phyloP scores from a whole-genome alignment of 2,797 vertebrate species.

The Melanotaenia trifasciata region DNA sequence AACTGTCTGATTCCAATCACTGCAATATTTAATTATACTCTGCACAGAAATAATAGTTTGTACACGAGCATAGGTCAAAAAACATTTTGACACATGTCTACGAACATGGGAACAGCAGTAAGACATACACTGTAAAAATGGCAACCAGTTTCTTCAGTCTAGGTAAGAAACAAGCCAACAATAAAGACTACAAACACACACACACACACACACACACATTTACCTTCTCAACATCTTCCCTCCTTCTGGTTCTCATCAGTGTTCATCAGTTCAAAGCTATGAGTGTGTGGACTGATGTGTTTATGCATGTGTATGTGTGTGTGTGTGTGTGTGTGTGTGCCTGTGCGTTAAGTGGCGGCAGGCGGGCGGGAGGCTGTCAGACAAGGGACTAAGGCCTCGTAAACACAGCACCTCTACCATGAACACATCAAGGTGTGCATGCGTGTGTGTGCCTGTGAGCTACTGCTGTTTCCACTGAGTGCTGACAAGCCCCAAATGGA shows the following conservation, averaged over 20 bases:
- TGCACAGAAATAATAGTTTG: slow-evolving; percentile 44
- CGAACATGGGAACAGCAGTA: slow-evolving; percentile 9
- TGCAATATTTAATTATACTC: slow-evolving; percentile 48
- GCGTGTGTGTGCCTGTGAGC: slow-evolving; percentile 56
- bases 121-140: slow-evolving; percentile 27
- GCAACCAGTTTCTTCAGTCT: slow-evolving; percentile 50
- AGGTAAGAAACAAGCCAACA: slow-evolving; percentile 52
- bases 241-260: slow-evolving; percentile 81
- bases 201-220: slow-evolving; percentile 24
- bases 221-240: slow-evolving; percentile 62
- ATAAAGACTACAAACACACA: slow-evolving; percentile 19
- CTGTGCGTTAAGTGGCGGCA: slow-evolving; percentile 79
- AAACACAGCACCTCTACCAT: slow-evolving; percentile 79
- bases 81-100: slow-evolving; percentile 25
- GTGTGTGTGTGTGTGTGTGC: slow-evolving; percentile 27
- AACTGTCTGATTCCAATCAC: slow-evolving; percentile 51
- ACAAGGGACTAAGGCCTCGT: slow-evolving; percentile 77
- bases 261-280: slow-evolving; percentile 80
- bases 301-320: slow-evolving; percentile 42
- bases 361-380: slow-evolving; percentile 81
- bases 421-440: slow-evolving; percentile 77
- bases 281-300: slow-evolving; percentile 65
- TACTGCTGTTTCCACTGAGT: slow-evolving; percentile 77
- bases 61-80: slow-evolving; percentile 21
- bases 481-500: slow-evolving; percentile 75